Conservation (phyloP, 2,113 vertebrate genomes). For the Ictidomys tridecemlineatus region DNA sequence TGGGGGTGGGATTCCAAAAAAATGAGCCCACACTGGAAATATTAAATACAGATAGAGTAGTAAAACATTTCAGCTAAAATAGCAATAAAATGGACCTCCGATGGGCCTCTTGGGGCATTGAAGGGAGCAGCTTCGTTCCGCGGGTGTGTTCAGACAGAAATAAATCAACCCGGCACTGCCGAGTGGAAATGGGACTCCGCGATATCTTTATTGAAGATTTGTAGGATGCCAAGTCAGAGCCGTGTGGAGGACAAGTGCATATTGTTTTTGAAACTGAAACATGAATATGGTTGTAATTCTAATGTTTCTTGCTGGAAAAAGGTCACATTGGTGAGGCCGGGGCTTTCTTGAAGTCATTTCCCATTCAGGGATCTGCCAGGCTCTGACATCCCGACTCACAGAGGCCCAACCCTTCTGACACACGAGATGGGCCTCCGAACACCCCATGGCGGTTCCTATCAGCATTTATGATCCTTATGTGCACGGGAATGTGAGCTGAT, state of each 20-base stretch:
- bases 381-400: slow-evolving; percentile 87
- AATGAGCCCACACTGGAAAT: slow-evolving; percentile 82
- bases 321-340: slow-evolving; percentile 87
- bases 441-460: slow-evolving; percentile 89
- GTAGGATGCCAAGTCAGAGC: slow-evolving; percentile 77
- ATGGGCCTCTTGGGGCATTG: slow-evolving; percentile 83
- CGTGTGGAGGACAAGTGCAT: slow-evolving; percentile 78
- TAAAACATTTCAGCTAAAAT: slow-evolving; percentile 85
- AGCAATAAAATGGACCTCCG: slow-evolving; percentile 80
- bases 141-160: slow-evolving; percentile 78
- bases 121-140: slow-evolving; percentile 76
- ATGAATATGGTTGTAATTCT: slow-evolving; percentile 88
- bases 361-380: slow-evolving; percentile 86
- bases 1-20: slow-evolving; percentile 78
- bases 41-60: slow-evolving; percentile 84
- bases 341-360: slow-evolving; percentile 90
- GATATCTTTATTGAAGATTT: slow-evolving; percentile 86
- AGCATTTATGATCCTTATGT: slow-evolving; percentile 86
- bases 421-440: slow-evolving; percentile 87
- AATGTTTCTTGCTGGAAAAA: slow-evolving; percentile 88
- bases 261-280: slow-evolving; percentile 87
- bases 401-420: slow-evolving; percentile 88
- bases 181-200: slow-evolving; percentile 70
- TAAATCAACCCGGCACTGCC: slow-evolving; percentile 81
- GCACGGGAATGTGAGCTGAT: slow-evolving; percentile 85